Percentiles rank a stretch among this genome's conserved stretches.
phyloP scores from a whole-genome alignment of 2,113 vertebrate genomes.

The Pelobates fuscus region DNA sequence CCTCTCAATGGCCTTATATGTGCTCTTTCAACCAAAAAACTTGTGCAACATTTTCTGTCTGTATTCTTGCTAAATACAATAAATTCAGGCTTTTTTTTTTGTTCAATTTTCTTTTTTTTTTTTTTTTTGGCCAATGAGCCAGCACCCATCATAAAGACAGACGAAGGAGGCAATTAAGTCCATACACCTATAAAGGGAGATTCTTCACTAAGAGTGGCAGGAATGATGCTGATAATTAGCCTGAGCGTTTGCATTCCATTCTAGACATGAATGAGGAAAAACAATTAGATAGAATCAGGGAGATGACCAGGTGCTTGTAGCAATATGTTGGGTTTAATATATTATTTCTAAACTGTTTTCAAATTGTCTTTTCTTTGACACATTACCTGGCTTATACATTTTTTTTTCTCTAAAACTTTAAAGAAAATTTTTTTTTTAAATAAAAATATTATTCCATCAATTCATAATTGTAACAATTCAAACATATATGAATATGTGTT shows the following conservation, averaged over 20 bases:
- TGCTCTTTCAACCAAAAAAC: slow-evolving; percentile 83
- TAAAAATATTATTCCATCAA: too few species aligned
- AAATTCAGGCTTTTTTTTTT: slow-evolving; percentile 72
- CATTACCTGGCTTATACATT: too few species aligned
- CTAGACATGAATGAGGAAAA: neutral
- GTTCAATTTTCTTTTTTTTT: slow-evolving; percentile 65
- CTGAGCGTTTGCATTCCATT: slow-evolving; percentile 7
- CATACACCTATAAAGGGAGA: slow-evolving; percentile 76
- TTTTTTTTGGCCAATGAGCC: slow-evolving; percentile 40
- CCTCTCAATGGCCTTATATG: slow-evolving; percentile 82
- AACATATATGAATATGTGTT: too few species aligned
- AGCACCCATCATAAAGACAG: slow-evolving; percentile 66
- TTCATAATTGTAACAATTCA: too few species aligned
- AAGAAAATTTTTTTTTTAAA: too few species aligned
- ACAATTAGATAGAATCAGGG: too few species aligned
- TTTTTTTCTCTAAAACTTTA: too few species aligned
- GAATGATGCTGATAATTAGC: slow-evolving; percentile 42
- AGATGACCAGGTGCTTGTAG: slow-evolving; percentile 23
- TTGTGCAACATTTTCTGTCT: slow-evolving; percentile 85
- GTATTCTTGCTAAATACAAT: slow-evolving; percentile 81
- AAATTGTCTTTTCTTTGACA: neutral
- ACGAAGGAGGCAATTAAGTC: slow-evolving; percentile 75
- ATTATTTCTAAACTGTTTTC: neutral
- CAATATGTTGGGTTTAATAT: neutral
- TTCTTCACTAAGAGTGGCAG: slow-evolving; percentile 51